Conservation (phyloP, 2,888 invertebrate genomes). For the Pelosia muscerda region DNA sequence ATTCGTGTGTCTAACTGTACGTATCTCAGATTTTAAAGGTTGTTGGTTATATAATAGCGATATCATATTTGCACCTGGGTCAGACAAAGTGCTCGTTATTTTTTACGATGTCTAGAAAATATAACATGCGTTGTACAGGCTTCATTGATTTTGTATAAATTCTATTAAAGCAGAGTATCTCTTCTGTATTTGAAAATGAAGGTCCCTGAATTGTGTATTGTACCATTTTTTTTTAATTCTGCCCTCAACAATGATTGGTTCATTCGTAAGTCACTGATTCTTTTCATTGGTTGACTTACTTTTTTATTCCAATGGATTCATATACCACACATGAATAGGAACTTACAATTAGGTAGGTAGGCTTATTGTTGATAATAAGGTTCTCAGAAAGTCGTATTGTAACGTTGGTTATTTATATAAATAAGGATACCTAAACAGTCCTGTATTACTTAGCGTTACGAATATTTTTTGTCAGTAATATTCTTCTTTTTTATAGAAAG, state of each 20-base stretch:
- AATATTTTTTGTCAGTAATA: no score
- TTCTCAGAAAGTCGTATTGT: neutral
- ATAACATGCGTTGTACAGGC: neutral
- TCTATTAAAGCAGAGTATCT: neutral
- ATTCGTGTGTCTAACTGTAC: neutral
- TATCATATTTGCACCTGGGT: constrained; percentile 1
- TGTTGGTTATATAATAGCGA: neutral
- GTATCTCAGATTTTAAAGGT: neutral
- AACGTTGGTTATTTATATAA: neutral
- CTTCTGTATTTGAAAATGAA: neutral
- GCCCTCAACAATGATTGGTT: neutral
- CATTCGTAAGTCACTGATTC: neutral
- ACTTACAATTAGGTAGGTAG: no score
- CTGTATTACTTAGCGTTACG: no score
- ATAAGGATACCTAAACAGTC: no score
- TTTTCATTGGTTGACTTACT: neutral
- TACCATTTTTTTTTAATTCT: neutral
- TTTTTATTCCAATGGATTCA: no score
- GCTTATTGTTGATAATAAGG: no score
- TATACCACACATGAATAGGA: neutral
- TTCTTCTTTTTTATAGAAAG: no score
- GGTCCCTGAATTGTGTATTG: neutral
- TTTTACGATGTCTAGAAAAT: neutral
- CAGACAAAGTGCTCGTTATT: constrained; percentile 1
- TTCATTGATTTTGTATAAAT: neutral